Conservation (phyloP, 2,113 vertebrate species). For the Rostratula benghalensis region DNA sequence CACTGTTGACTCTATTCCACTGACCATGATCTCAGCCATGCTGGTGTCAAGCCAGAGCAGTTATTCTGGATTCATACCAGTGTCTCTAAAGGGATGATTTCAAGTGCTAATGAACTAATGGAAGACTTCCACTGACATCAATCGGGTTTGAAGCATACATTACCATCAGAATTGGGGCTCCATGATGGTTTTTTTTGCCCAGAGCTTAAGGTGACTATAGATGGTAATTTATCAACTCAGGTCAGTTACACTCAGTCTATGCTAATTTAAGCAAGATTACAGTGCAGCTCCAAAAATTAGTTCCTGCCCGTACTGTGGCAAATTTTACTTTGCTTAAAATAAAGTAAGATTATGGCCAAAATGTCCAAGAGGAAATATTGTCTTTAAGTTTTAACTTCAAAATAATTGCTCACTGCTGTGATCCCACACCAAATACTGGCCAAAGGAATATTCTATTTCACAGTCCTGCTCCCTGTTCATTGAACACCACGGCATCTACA, state of each 20-base stretch:
- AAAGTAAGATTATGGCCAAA: not conserved
- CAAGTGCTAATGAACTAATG: slow-evolving; percentile 30
- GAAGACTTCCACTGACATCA: slow-evolving; percentile 25
- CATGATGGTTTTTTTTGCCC: not conserved
- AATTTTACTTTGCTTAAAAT: not conserved
- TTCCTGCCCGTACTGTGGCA: not conserved
- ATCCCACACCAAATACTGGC: not conserved
- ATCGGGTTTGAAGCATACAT: not conserved
- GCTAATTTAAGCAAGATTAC: not conserved
- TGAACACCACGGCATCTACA: not conserved
- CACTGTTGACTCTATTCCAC: not conserved
- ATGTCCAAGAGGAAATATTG: not conserved
- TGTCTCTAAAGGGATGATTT: not conserved
- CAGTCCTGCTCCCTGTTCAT: not conserved
- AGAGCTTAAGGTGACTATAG: not conserved
- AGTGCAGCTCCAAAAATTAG: not conserved
- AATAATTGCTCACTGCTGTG: not conserved
- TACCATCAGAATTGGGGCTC: not conserved
- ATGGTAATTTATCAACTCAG: not conserved
- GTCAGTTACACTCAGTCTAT: not conserved
- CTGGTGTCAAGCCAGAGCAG: slow-evolving; percentile 10
- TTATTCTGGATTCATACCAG: not conserved
- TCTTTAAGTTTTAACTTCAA: not conserved
- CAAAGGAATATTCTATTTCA: not conserved
- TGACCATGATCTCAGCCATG: slow-evolving; percentile 11